Evolutionary conservation across 2,113 vertebrate genomes (phyloP), one percentile per base, ranked within the genome.

Genomic region (Toxotes jaculatrix): DNA sequence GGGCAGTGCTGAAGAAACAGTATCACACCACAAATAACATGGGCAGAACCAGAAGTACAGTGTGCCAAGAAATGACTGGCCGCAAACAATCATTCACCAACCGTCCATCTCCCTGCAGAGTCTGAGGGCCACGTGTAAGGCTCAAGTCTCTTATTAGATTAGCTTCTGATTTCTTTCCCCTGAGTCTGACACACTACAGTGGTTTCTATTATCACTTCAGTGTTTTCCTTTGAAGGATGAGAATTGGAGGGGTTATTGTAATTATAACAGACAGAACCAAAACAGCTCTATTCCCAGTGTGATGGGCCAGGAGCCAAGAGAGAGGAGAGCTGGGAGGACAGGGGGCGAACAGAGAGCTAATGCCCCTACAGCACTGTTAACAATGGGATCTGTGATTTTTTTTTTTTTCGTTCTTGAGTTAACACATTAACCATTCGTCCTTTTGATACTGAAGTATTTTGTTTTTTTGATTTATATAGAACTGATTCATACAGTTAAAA

Each of bases 111-210:
- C 23, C 19, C 71, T 55, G 51, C 21, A 59, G 36, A 80, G 38
- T 62, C 71, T 75, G 38, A 81, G 4, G 77, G 84, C 71, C 79
- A 87, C 7, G 64, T 31, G 83, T 17, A 19, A 23, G 21, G 51
- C 77, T 89, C 51, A 49, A 65, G 67, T 55, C 61, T 64, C 69
- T 85, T 80, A 93, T 92, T 88, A 88, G 85, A 90, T 92, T 85
- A 87, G 89, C 59, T 78, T 90, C 82, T 80, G 73, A 90, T 86
- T 86, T 81, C 76, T 40, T 74, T 75, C 74, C 78, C 57, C 55
- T 17, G 80, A 85, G 86, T 36, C 71, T 61, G 76, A 88, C 81
- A 86, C 65, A 74, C 59, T n/a, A 68, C 61, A 38, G 62, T 70
- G 56, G 71, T 78, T 90, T 84, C 31, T 38, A 87, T 85, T 89